A percentile compares a stretch with the other conserved stretches of the same genome.
These are phyloP conservation scores for Cheilinus undulatus DNA, from an alignment of 2,113 vertebrate genomes.

Conservation along the genomic window DNA sequence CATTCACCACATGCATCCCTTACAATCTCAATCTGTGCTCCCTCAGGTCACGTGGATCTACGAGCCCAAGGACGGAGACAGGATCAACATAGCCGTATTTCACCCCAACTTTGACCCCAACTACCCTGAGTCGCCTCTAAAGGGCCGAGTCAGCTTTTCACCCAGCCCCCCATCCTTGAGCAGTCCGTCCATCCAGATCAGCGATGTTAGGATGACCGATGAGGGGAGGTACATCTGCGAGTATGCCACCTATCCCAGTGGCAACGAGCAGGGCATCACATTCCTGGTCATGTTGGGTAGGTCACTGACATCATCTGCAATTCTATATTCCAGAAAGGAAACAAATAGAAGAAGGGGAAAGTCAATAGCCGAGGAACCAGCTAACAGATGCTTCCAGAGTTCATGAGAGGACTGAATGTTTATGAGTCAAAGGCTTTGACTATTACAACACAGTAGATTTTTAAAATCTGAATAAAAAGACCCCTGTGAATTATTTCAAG, in stretches of 20 bases:
- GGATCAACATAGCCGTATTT: conserved; percentile 85
- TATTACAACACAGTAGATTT: too few relatives aligned
- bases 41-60: conserved; percentile 88
- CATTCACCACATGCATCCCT: not conserved
- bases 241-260: conserved; percentile 88
- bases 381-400: not conserved
- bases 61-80: conserved; percentile 42
- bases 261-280: conserved; percentile 86
- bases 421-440: too few relatives aligned
- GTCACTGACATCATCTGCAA: conserved; percentile 22
- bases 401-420: too few relatives aligned
- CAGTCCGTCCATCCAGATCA: conserved; percentile 85
- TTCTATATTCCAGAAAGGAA: not conserved
- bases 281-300: conserved; percentile 85
- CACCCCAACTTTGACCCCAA: conserved; percentile 81
- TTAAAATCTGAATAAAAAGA: too few relatives aligned
- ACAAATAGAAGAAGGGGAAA: not conserved
- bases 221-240: conserved; percentile 90
- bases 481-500: too few relatives aligned
- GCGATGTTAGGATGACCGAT: conserved; percentile 78
- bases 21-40: conserved; percentile 12
- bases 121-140: conserved; percentile 78
- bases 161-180: conserved; percentile 52
- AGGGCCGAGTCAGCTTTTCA: conserved; percentile 75
- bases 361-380: not conserved